phyloP scores from a whole-genome alignment of 1,140 invertebrate genomes.

The Venturia canescens region DNA sequence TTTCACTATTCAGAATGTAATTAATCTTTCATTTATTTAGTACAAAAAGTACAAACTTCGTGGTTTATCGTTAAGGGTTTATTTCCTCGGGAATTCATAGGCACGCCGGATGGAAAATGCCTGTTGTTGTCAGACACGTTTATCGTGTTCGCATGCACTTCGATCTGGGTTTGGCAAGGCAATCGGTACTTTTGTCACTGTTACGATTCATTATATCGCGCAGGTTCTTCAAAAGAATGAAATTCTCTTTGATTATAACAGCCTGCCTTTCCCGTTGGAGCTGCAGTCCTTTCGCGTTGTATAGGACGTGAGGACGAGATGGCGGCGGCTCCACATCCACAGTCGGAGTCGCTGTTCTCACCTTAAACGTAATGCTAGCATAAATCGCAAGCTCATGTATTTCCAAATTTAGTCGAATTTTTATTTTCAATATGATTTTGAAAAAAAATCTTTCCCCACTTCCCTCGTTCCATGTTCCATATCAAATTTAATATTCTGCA shows the following conservation, averaged over 20 bases:
- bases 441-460: too few species aligned
- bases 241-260: constrained; percentile 70
- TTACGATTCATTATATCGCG: constrained; percentile 71
- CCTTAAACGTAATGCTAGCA: constrained; percentile 58
- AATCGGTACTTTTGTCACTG: constrained; percentile 54
- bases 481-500: too few species aligned
- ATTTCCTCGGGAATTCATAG: too few species aligned
- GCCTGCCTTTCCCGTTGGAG: constrained; percentile 70
- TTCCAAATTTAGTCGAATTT: too few species aligned
- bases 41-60: too few species aligned
- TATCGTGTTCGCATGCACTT: constrained; percentile 67
- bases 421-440: too few species aligned
- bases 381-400: too few species aligned
- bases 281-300: constrained; percentile 70
- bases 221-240: constrained; percentile 70
- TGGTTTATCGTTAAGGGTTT: too few species aligned
- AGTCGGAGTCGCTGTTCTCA: constrained; percentile 65
- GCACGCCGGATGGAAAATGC: too few species aligned
- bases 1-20: too few species aligned
- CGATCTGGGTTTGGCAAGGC: constrained; percentile 62
- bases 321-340: constrained; percentile 69
- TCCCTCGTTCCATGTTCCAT: too few species aligned
- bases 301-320: constrained; percentile 65
- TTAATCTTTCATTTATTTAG: too few species aligned
- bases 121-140: constrained; percentile 6